Percentiles rank a stretch among this genome's conserved stretches.
Conservation (phyloP, 2,113 vertebrate species). For the Perca schrenkii region DNA sequence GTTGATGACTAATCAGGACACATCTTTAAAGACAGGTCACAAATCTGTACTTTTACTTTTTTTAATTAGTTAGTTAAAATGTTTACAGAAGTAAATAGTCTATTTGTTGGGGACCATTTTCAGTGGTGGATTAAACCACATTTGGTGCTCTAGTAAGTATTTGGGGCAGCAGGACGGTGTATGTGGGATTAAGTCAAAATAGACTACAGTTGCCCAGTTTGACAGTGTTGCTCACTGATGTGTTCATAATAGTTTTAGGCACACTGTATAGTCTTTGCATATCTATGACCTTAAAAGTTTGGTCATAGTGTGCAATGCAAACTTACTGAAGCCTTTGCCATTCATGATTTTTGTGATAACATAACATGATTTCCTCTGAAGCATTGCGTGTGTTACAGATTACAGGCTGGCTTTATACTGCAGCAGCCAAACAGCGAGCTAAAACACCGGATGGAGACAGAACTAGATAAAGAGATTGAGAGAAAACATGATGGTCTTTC, state of each 20-base stretch:
- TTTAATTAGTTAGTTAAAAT: not conserved
- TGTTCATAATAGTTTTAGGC: not conserved
- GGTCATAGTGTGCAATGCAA: not conserved
- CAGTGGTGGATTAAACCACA: not conserved
- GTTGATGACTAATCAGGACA: not conserved
- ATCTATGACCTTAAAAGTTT: not conserved
- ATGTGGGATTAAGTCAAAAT: not conserved
- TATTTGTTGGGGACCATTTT: not conserved
- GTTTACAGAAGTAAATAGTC: not conserved
- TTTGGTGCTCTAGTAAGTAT: not conserved
- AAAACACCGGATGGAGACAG: not conserved
- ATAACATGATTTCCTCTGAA: conserved; percentile 5
- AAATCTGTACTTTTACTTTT: not conserved
- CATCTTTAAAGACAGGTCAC: not conserved
- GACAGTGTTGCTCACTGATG: not conserved
- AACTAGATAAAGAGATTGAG: not conserved
- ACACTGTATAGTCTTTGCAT: not conserved
- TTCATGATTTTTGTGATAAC: conserved; percentile 1
- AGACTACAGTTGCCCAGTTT: not conserved
- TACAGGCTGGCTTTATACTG: not conserved
- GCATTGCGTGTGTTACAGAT: conserved; percentile 2
- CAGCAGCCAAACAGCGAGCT: conserved; percentile 2
- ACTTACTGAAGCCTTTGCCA: not conserved
- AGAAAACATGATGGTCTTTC: not conserved
- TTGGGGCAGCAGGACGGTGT: not conserved